Percentiles rank a stretch among this genome's conserved stretches.
phyloP scores from a whole-genome alignment of 1,140 invertebrate species.

The Apis dorsata region DNA sequence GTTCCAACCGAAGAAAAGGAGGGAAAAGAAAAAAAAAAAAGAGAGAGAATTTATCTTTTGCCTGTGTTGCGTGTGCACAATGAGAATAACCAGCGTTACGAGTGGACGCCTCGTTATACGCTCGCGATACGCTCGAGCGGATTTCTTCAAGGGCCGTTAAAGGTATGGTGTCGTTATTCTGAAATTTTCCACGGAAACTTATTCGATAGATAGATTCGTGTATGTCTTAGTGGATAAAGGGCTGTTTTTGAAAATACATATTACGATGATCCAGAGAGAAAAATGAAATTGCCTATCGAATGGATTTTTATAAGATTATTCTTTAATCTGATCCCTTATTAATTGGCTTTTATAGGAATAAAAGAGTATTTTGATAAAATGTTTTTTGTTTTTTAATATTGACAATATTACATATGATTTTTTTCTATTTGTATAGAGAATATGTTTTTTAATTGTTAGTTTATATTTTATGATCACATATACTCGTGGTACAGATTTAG shows the following conservation, averaged over 20 bases:
- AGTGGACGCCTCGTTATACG: constrained; percentile 50
- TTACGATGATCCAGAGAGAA: too few species aligned
- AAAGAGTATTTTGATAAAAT: background rate
- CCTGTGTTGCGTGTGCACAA: constrained; percentile 33
- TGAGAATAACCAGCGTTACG: constrained; percentile 57
- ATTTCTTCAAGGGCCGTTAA: constrained; percentile 29
- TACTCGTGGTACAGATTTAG: too few species aligned
- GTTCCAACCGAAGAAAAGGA: constrained; percentile 57
- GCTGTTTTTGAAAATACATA: constrained; percentile 12
- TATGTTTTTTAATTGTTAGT: too few species aligned
- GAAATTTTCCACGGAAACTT: constrained; percentile 32
- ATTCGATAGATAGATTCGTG: background rate
- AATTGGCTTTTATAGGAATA: too few species aligned
- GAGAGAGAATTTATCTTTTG: background rate
- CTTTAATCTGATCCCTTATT: too few species aligned
- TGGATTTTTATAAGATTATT: background rate
- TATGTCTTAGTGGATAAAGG: constrained; percentile 22
- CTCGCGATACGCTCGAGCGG: constrained; percentile 22
- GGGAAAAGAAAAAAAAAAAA: background rate
- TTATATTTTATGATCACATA: too few species aligned
- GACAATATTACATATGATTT: too few species aligned
- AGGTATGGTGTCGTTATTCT: constrained; percentile 33
- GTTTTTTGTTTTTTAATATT: too few species aligned
- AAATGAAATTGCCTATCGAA: constrained; percentile 7
- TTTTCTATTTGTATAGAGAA: too few species aligned